Percentiles rank a stretch among this genome's conserved stretches.
Evolutionary conservation across 2,888 invertebrate species (phyloP).

Genomic region (Lasioglossum figueresi): DNA sequence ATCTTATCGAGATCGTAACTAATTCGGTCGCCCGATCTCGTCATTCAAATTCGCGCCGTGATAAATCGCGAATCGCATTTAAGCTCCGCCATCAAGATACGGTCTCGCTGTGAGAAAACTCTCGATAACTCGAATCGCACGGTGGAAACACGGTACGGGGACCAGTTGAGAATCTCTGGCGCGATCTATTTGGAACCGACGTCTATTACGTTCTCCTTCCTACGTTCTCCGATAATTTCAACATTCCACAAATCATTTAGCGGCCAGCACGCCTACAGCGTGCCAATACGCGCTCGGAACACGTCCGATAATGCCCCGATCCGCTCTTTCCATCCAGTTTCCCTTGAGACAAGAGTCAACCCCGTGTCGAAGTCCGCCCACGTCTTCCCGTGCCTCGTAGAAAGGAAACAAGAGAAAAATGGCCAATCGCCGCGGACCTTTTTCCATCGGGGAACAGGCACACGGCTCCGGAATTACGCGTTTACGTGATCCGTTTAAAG

Average conservation of each 20-base stretch:
- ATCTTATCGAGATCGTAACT: constrained; percentile 19
- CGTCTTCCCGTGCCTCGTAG: constrained; percentile 55
- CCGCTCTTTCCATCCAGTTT: constrained; percentile 72
- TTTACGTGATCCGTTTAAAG: constrained; percentile 48
- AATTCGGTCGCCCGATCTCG: neutral
- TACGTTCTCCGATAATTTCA: constrained; percentile 68
- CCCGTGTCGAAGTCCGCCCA: constrained; percentile 70
- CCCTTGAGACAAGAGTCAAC: constrained; percentile 72
- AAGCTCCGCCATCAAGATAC: neutral
- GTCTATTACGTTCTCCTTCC: constrained; percentile 52
- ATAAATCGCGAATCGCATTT: constrained; percentile 12
- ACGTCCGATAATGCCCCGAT: constrained; percentile 61
- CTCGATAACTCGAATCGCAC: neutral
- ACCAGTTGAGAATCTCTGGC: constrained; percentile 56
- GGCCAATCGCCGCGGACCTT: neutral
- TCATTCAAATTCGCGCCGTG: constrained; percentile 10
- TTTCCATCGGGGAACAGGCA: constrained; percentile 14
- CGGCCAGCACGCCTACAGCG: constrained; percentile 59
- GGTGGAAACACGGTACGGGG: neutral
- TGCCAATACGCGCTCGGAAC: constrained; percentile 31
- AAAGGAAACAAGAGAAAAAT: constrained; percentile 44
- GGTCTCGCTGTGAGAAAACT: neutral
- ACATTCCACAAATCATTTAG: constrained; percentile 73
- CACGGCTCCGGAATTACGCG: constrained; percentile 36
- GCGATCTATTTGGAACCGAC: constrained; percentile 54